Evolutionary conservation across 2,113 vertebrate genomes (phyloP).

Genomic region (Coturnix japonica): DNA sequence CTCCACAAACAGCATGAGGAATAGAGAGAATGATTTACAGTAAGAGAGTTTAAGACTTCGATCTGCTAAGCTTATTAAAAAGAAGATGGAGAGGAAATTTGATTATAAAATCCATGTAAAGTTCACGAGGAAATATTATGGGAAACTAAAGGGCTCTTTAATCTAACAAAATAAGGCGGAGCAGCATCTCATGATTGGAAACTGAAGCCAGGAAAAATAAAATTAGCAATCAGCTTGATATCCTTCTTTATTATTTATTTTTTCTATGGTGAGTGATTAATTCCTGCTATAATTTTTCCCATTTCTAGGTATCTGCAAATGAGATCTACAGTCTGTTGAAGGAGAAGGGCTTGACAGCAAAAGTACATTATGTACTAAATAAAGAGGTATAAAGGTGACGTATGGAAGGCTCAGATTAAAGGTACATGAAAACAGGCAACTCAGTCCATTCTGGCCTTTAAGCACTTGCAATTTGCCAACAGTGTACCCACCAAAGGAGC

Average conservation of each 20-base stretch:
- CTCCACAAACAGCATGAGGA: not conserved
- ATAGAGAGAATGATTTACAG: not conserved
- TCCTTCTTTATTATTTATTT: constrained; percentile 3
- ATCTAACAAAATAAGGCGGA: constrained; percentile 48
- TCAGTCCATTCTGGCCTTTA: not conserved
- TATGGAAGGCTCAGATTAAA: not conserved
- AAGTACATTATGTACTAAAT: not conserved
- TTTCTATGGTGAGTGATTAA: constrained; percentile 27
- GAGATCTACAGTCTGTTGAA: not conserved
- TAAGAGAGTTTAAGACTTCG: constrained; percentile 21
- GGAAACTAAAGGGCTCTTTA: constrained; percentile 46
- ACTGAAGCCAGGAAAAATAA: constrained; percentile 63
- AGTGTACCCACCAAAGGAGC: not conserved
- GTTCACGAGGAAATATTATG: constrained; percentile 33
- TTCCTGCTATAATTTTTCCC: constrained; percentile 10
- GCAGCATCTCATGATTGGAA: constrained; percentile 35
- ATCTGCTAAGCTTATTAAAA: constrained; percentile 55
- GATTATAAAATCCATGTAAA: constrained; percentile 49
- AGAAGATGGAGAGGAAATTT: constrained; percentile 42
- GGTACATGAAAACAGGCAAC: not conserved
- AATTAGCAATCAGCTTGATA: constrained; percentile 59
- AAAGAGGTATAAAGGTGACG: not conserved
- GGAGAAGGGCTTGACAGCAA: not conserved
- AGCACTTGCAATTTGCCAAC: not conserved
- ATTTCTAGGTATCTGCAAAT: constrained; percentile 35